Evolutionary conservation across 2,113 vertebrate species (phyloP).

Genomic region (Forbesichthys agassizii): DNA sequence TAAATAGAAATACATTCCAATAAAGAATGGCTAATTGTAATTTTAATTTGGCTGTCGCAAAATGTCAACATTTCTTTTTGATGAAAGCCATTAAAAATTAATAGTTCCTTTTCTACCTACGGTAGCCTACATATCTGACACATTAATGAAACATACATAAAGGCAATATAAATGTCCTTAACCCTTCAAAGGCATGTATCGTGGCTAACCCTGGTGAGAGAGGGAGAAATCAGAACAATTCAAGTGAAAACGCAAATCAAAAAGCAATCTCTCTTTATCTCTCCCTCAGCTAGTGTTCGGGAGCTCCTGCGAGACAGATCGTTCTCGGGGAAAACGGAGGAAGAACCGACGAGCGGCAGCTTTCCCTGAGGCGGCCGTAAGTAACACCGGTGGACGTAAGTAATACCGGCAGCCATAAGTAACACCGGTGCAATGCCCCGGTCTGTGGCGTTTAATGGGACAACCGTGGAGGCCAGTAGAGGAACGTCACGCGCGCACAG

Average conservation of each 20-base stretch:
- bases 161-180: constrained; percentile 28
- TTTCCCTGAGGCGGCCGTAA: constrained; percentile 16
- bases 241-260: constrained; percentile 33
- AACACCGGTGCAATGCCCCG: constrained; percentile 52
- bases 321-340: constrained; percentile 40
- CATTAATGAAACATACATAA: constrained; percentile 1
- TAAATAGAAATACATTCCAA: no score
- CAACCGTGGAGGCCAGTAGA: constrained; percentile 38
- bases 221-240: constrained; percentile 42
- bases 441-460: constrained; percentile 45
- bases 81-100: no score
- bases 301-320: constrained; percentile 36
- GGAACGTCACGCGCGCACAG: not conserved
- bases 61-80: no score
- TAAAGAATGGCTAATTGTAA: no score
- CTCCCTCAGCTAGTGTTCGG: constrained; percentile 24
- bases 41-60: no score
- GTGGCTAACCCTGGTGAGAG: constrained; percentile 21
- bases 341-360: constrained; percentile 1
- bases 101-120: no score
- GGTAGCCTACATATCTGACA: no score
- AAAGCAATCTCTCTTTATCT: constrained; percentile 41
- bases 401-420: constrained; percentile 25
- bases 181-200: constrained; percentile 42
- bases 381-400: constrained; percentile 2